These are phyloP conservation scores for Patiria miniata DNA, from an alignment of 35 echinoderm and acorn worm species.

Conservation along the genomic window DNA sequence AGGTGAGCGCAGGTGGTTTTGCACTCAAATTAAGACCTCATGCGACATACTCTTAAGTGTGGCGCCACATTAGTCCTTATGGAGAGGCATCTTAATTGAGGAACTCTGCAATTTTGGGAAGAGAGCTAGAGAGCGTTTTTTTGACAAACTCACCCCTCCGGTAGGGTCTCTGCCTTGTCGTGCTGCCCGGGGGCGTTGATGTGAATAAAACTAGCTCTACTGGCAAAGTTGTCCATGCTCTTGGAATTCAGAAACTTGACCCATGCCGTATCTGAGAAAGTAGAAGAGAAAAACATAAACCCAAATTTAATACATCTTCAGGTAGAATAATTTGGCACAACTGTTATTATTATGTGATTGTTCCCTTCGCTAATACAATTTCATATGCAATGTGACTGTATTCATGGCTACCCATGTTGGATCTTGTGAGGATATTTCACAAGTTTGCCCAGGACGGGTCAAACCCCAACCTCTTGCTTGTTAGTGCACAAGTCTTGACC, in stretches of 20 bases:
- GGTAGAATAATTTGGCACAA: not conserved
- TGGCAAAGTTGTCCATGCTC: conserved; percentile 62
- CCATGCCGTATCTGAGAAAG: conserved; percentile 83
- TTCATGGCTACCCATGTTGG: too few relatives aligned
- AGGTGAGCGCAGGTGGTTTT: too few relatives aligned
- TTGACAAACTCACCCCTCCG: conserved; percentile 65
- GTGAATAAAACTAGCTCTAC: conserved; percentile 88
- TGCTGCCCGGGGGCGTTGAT: conserved; percentile 98
- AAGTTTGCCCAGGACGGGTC: too few relatives aligned
- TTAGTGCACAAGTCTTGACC: too few relatives aligned
- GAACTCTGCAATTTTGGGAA: too few relatives aligned
- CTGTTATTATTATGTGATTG: not conserved
- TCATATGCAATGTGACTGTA: too few relatives aligned
- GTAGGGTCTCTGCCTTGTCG: conserved; percentile 71
- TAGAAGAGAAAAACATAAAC: conserved; percentile 17
- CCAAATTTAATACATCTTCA: not conserved
- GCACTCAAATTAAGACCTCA: too few relatives aligned
- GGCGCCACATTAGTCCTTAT: too few relatives aligned
- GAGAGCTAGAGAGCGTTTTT: not conserved
- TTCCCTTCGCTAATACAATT: not conserved
- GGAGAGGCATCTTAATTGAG: too few relatives aligned
- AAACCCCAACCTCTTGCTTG: too few relatives aligned
- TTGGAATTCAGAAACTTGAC: conserved; percentile 74
- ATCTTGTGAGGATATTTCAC: too few relatives aligned
- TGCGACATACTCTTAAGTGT: too few relatives aligned